phyloP scores from a whole-genome alignment of 1,140 invertebrate species.

The Brachionus manjavacas region DNA sequence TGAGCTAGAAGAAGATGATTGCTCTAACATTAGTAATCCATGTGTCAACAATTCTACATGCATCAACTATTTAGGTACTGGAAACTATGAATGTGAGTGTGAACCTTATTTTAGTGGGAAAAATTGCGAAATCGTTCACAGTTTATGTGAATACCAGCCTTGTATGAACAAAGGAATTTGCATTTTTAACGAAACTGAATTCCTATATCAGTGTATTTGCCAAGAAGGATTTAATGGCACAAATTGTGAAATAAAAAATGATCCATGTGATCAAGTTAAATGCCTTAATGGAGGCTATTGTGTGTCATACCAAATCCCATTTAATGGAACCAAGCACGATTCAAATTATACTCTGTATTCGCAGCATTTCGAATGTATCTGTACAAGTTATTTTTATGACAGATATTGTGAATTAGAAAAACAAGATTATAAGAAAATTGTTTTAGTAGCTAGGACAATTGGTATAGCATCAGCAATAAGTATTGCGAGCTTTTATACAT shows the following conservation, averaged over 20 bases:
- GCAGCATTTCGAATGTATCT: not conserved
- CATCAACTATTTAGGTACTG: not conserved
- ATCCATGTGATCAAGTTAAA: not conserved
- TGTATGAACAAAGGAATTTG: conserved; percentile 26
- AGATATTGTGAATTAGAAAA: conserved; percentile 20
- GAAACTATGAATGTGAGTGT: conserved; percentile 35
- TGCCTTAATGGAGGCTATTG: conserved; percentile 12
- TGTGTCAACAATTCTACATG: conserved; percentile 26
- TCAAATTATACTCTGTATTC: not conserved
- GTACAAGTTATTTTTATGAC: conserved; percentile 34
- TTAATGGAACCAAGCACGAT: not conserved
- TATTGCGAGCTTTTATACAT: not conserved
- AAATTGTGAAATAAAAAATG: not conserved
- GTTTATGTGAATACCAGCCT: not conserved
- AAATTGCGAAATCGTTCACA: not conserved
- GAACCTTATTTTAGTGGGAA: not conserved
- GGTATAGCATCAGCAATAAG: conserved; percentile 29
- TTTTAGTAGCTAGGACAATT: conserved; percentile 13
- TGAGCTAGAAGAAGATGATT: conserved; percentile 34
- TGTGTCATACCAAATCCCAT: not conserved
- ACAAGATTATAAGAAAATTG: not conserved
- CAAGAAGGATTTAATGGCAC: not conserved
- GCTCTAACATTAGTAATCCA: not conserved
- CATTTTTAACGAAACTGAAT: not conserved
- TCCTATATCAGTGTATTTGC: not conserved